A percentile compares a stretch with the other conserved stretches of the same genome.
Evolutionary conservation across 2,888 invertebrate species (phyloP).

Genomic region (Panzeria rudis): DNA sequence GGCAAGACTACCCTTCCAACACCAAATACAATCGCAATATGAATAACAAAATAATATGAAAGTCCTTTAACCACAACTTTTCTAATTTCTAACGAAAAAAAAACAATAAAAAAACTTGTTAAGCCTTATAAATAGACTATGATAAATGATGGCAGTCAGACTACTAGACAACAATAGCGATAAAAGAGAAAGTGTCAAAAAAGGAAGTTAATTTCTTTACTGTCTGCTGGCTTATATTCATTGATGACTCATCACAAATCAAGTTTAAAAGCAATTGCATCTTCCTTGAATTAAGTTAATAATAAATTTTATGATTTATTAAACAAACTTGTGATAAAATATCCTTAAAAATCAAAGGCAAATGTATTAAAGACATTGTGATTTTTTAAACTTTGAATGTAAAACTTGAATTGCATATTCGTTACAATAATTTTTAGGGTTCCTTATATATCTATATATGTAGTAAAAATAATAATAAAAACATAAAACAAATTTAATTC

Average conservation of each 20-base stretch:
- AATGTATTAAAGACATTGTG: too few relatives aligned
- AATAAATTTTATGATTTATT: too few relatives aligned
- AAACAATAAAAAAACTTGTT: constrained; percentile 11
- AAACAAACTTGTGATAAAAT: too few relatives aligned
- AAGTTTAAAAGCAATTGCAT: neutral
- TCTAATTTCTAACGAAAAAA: neutral
- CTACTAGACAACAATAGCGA: constrained; percentile 14
- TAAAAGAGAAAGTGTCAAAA: constrained; percentile 48
- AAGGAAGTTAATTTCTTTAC: constrained; percentile 36
- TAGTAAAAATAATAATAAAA: too few relatives aligned
- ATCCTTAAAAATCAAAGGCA: too few relatives aligned
- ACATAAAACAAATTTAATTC: too few relatives aligned
- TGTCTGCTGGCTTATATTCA: constrained; percentile 9
- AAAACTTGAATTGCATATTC: too few relatives aligned
- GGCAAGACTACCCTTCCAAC: neutral
- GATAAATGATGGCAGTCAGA: constrained; percentile 38
- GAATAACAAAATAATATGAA: neutral
- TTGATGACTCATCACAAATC: constrained; percentile 33
- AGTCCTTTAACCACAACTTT: neutral
- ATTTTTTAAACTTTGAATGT: too few relatives aligned
- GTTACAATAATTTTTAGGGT: too few relatives aligned
- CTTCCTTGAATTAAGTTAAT: too few relatives aligned
- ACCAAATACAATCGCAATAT: neutral
- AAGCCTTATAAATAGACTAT: constrained; percentile 38
- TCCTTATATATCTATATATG: too few relatives aligned